Base-by-base conservation (phyloP, 2,113 vertebrate species). In the Psettodes erumei region DNA sequence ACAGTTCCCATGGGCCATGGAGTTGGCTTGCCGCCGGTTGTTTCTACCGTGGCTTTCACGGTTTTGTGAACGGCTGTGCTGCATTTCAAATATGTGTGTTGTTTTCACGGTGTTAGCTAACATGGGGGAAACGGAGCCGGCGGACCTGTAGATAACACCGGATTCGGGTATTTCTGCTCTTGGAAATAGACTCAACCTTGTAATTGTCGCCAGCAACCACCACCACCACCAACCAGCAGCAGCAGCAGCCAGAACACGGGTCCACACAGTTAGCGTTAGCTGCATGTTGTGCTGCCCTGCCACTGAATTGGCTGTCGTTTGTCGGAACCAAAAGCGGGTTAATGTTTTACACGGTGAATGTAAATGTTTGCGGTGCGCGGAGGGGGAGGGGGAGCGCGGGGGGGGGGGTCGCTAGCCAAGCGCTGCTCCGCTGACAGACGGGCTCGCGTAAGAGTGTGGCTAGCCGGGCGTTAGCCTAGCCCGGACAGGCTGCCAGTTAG, bases 401-500 rank as follows among this genome's bases (percentile, higher is more conserved):
- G n/a, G n/a, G n/a, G n/a, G n/a, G n/a, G n/a, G n/a, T n/a, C n/a
- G n/a, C n/a, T n/a, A n/a, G n/a, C n/a, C n/a, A n/a, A n/a, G n/a
- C n/a, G n/a, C n/a, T 19, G 33, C 21, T 48, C 16, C 35, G 54
- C 50, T 62, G 55, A 61, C 63, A 61, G 67, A 54, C 56, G 2
- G 56, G 43, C 55, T 58, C 55, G 16, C 33, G 38, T 12, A 73
- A 89, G n/a, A 85, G 81, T 85, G n/a, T 84, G 78, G 81, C 80
- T 88, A 90, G 83, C 83, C 12, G 53, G n/a, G 28, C 21, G 69
- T 83, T 91, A 90, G 88, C 90, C 18, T 85, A 86, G 82, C 82
- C n/a, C 19, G 45, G 21, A 66, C 56, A 48, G 75, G 45, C 53
- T 38, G 56, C 23, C 70, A 37, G 66, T 32, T 60, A 75, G 75